Percentiles rank a stretch among this genome's conserved stretches.
phyloP scores from a whole-genome alignment of 35 echinoderm and acorn worm genomes.

The Amphiura filiformis region DNA sequence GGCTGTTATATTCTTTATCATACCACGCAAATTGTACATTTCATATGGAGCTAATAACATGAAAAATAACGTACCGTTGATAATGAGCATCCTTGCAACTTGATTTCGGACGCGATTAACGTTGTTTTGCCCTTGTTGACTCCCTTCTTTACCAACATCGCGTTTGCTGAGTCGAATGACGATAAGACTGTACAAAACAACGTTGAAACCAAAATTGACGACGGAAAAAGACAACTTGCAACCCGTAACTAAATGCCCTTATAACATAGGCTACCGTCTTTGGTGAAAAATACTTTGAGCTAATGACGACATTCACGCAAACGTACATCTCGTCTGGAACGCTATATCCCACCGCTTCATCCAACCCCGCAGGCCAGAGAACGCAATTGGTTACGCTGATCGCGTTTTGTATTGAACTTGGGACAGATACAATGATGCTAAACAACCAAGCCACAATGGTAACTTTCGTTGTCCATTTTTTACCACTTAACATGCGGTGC shows the following conservation, averaged over 20 bases:
- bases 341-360: background rate
- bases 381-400: background rate
- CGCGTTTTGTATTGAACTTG: background rate
- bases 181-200: background rate
- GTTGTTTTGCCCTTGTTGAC: background rate
- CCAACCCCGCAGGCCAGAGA: background rate
- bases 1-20: background rate
- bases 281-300: too few species aligned
- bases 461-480: too few species aligned
- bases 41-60: background rate
- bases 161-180: background rate
- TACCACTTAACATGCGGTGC: too few species aligned
- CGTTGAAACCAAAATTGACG: background rate
- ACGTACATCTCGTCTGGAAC: background rate
- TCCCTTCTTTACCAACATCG: background rate
- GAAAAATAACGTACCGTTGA: background rate
- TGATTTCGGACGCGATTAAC: background rate
- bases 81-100: background rate
- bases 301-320: background rate
- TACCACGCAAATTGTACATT: background rate
- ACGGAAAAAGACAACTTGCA: background rate
- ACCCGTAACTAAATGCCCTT: background rate
- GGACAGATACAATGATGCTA: too few species aligned
- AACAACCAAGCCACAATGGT: too few species aligned
- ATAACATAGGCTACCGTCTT: background rate